These are phyloP conservation scores for Odontothrips loti DNA, from an alignment of 2,888 invertebrate species.

Conservation along the genomic window DNA sequence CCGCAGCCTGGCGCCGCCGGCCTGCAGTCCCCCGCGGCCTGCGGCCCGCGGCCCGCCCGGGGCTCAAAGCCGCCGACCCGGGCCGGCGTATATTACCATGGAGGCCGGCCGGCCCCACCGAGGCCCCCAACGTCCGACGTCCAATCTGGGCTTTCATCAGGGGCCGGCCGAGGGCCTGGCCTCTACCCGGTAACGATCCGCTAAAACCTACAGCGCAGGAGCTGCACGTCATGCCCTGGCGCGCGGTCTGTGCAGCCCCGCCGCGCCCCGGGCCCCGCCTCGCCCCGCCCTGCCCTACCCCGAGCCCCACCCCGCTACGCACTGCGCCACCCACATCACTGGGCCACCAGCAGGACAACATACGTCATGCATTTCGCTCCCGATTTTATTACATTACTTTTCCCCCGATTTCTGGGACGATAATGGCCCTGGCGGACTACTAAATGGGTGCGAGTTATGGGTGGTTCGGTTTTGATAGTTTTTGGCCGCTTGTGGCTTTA, in stretches of 20 bases:
- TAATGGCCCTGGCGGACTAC: no score
- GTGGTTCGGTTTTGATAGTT: no score
- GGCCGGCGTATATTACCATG: not conserved
- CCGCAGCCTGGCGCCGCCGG: no score
- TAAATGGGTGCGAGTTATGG: no score
- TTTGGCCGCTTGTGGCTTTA: no score
- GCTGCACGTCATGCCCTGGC: not conserved
- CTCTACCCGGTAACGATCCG: not conserved
- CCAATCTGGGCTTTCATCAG: not conserved
- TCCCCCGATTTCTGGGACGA: no score
- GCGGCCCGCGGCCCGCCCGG: not conserved
- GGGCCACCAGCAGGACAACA: not conserved
- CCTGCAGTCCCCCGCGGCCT: no score
- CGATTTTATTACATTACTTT: no score
- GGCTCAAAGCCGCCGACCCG: not conserved
- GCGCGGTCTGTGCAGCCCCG: no score
- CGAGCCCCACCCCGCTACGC: not conserved
- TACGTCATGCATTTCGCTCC: not conserved
- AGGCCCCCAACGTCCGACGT: no score
- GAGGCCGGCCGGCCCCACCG: no score
- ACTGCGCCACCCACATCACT: not conserved
- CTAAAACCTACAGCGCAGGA: conserved; percentile 5
- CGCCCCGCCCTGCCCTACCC: not conserved
- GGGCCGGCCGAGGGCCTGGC: not conserved
- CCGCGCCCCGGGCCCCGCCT: not conserved